Conservation (phyloP, 2,797 vertebrate genomes). For the Alexandromys oeconomus region DNA sequence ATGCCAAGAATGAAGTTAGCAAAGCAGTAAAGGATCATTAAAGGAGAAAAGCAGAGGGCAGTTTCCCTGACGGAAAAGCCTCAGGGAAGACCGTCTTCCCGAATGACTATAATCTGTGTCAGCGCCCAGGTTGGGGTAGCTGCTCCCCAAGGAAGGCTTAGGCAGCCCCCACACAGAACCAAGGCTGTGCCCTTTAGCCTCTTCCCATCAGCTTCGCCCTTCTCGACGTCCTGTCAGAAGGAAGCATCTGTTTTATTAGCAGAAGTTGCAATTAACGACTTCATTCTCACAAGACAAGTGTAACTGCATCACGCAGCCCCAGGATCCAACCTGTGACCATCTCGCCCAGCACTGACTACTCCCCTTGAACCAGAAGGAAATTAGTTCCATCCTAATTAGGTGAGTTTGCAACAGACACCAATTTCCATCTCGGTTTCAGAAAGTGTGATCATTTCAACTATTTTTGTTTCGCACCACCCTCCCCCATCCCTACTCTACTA, state of each 20-base stretch:
- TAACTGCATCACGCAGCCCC: neutral
- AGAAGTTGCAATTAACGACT: constrained; percentile 54
- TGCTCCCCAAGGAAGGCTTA: neutral
- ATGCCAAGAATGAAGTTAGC: constrained; percentile 33
- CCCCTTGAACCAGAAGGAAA: constrained; percentile 84
- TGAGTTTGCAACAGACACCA: constrained; percentile 86
- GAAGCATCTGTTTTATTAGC: neutral
- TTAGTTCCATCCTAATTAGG: constrained; percentile 88
- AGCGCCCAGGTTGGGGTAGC: neutral
- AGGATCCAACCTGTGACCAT: constrained; percentile 68
- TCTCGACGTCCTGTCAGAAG: constrained; percentile 7
- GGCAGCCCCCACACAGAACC: neutral
- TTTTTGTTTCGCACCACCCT: constrained; percentile 83
- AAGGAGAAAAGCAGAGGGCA: neutral
- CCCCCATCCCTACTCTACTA: constrained; percentile 80
- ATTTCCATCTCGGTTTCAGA: constrained; percentile 84
- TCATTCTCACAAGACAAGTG: constrained; percentile 35
- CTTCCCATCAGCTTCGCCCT: neutral
- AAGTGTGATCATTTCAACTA: constrained; percentile 86
- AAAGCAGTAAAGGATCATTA: neutral
- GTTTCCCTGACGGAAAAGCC: neutral
- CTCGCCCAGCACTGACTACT: constrained; percentile 41
- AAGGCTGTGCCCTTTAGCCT: neutral
- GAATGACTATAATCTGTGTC: neutral
- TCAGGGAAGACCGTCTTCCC: neutral